Conservation (phyloP, 92 coral and sea anemone genomes). For the Paramuricea clavata region DNA sequence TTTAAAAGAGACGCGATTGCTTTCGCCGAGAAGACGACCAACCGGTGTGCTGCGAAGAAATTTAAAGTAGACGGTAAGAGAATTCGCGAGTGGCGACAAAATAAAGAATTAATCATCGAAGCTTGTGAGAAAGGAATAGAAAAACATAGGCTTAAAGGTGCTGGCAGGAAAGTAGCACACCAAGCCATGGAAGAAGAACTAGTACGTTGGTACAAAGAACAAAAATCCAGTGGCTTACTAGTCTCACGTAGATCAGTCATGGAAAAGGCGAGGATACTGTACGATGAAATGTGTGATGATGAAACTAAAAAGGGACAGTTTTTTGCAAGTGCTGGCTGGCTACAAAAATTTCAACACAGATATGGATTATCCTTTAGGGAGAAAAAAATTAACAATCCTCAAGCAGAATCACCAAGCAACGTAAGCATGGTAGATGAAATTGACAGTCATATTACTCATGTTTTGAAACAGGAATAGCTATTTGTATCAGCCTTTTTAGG, state of each 20-base stretch:
- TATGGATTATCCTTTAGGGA: constrained; percentile 69
- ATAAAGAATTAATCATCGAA: constrained; percentile 41
- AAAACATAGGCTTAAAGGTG: constrained; percentile 49
- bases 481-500: too few relatives aligned
- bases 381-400: constrained; percentile 28
- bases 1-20: constrained; percentile 45
- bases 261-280: constrained; percentile 10
- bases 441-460: not conserved
- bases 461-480: not conserved
- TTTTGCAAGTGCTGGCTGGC: constrained; percentile 68
- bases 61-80: constrained; percentile 59
- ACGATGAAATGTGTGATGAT: constrained; percentile 41
- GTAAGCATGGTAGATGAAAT: not conserved
- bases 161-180: constrained; percentile 45
- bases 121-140: constrained; percentile 57
- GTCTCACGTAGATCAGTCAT: constrained; percentile 37
- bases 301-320: constrained; percentile 59
- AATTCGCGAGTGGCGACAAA: constrained; percentile 51
- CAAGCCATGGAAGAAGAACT: constrained; percentile 46
- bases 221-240: constrained; percentile 54
- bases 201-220: constrained; percentile 56
- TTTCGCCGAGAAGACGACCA: constrained; percentile 54
- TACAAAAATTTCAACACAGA: constrained; percentile 62
- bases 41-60: constrained; percentile 51
- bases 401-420: not conserved